phyloP scores from a whole-genome alignment of 2,888 invertebrate species.

The Eupeodes luniger region DNA sequence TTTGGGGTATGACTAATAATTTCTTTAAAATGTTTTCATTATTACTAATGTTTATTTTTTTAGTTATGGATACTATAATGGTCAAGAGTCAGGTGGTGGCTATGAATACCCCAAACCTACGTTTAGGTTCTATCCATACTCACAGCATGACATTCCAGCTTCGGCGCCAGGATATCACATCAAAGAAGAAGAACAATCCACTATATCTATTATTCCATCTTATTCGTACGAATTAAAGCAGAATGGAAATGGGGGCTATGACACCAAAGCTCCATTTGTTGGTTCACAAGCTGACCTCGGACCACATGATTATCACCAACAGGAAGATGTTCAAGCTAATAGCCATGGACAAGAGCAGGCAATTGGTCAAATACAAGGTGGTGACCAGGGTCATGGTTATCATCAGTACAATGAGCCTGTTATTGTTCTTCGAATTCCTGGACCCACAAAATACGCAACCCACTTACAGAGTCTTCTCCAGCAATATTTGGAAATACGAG shows the following conservation, averaged over 20 bases:
- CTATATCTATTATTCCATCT: conserved; percentile 86
- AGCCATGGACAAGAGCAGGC: conserved; percentile 53
- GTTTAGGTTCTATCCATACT: conserved; percentile 89
- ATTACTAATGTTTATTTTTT: not conserved
- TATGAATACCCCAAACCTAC: conserved; percentile 84
- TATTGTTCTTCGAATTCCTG: conserved; percentile 83
- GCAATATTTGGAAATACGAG: conserved; percentile 83
- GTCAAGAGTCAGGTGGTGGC: conserved; percentile 77
- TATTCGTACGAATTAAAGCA: conserved; percentile 84
- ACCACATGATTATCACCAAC: conserved; percentile 75
- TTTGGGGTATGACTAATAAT: conserved; percentile 86
- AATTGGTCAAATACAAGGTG: conserved; percentile 23
- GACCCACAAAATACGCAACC: conserved; percentile 83
- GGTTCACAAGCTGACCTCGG: conserved; percentile 64
- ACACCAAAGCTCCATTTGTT: conserved; percentile 47
- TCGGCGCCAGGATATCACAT: conserved; percentile 79
- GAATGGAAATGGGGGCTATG: conserved; percentile 37
- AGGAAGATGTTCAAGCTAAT: conserved; percentile 77
- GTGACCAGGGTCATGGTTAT: conserved; percentile 51
- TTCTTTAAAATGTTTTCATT: conserved; percentile 77
- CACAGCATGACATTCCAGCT: conserved; percentile 87
- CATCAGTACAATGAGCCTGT: conserved; percentile 81
- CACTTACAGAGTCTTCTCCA: conserved; percentile 83
- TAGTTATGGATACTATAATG: conserved; percentile 82
- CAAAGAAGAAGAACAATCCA: conserved; percentile 79